phyloP scores from a whole-genome alignment of 2,797 vertebrate genomes.

The Amblyopsis hoosieri region DNA sequence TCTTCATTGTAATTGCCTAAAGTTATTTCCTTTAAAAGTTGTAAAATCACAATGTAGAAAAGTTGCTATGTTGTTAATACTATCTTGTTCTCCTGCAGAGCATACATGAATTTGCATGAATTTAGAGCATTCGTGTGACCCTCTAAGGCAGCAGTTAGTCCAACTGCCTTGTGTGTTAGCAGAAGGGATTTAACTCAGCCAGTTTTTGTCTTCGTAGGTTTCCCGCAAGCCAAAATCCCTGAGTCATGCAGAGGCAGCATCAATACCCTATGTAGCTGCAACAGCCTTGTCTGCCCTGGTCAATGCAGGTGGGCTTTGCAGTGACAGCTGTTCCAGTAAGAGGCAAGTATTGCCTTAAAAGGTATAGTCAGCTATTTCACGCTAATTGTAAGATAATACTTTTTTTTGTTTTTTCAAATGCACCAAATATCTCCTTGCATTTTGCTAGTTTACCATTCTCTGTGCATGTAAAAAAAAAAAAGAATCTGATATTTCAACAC shows the following conservation, averaged over 20 bases:
- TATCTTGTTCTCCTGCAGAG: conserved; percentile 35
- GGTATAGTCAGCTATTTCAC: background rate
- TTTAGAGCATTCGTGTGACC: conserved; percentile 14
- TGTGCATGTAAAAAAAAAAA: too few species aligned
- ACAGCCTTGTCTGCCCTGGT: conserved; percentile 87
- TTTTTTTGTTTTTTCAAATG: background rate
- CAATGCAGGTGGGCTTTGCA: conserved; percentile 84
- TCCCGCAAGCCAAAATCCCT: conserved; percentile 85
- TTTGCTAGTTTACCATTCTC: too few species aligned
- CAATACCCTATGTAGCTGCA: conserved; percentile 87
- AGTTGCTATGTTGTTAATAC: conserved; percentile 6
- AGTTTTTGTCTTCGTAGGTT: conserved; percentile 67
- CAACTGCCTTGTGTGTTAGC: conserved; percentile 10
- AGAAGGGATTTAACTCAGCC: background rate
- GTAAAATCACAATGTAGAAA: conserved; percentile 9
- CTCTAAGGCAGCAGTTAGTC: conserved; percentile 44
- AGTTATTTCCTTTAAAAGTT: background rate
- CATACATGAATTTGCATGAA: conserved; percentile 45
- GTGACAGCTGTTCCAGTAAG: conserved; percentile 81
- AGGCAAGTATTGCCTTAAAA: conserved; percentile 72
- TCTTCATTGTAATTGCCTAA: too few species aligned
- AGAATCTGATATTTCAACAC: too few species aligned
- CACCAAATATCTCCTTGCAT: conserved; percentile 67
- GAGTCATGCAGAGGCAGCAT: conserved; percentile 87
- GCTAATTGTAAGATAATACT: too few species aligned